Base-by-base conservation (phyloP, 64 coral and sea anemone genomes). In the Orbicella faveolata region DNA sequence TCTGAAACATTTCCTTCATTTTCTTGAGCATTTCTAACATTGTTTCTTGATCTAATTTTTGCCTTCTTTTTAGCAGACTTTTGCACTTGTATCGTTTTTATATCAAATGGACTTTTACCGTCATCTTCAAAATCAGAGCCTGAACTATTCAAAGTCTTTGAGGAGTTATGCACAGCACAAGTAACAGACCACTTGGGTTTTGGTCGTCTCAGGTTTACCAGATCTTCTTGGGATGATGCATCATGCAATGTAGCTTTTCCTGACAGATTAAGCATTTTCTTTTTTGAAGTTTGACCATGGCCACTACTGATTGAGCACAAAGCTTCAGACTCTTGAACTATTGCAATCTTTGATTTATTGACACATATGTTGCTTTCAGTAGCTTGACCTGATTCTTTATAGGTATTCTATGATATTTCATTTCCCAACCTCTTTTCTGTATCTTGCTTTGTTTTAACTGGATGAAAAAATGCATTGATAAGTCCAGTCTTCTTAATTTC, bases 41-140 rank as follows among this genome's bases (percentile, higher is more conserved):
- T 11, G 19, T 21, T 85, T 70, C n/a, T 67, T 72, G 36, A 26
- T 73, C 12, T 11, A 52, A 9, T 30, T 85, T 52, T 85, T n/a
- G 10, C 23, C 36, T 72, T 68, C 39, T 65, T 85, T 18, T 85
- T 72, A 21, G 10, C 18, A 21, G 34, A 44, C 66, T 85, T 85
- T 25, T 52, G 63, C 21, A 10, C 64, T 53, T 52, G 13, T 73
- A 30, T 85, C 11, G 11, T 52, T 85, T 85, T 70, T 85, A 65
- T 17, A 7, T 37, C 20, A 67, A 85, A n/a, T 21, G 52, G 8
- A 85, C 0, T 52, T 12, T 44, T 83, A 18, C 80, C 61, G 18
- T 72, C 82, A 30, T 85, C 82, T 41, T 85, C 82, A 85, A 85
- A 85, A 33, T 85, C 82, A 30, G 82, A 85, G 10, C 82, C 65